Conservation (phyloP, 2,888 invertebrate genomes). For the Villa cingulata region DNA sequence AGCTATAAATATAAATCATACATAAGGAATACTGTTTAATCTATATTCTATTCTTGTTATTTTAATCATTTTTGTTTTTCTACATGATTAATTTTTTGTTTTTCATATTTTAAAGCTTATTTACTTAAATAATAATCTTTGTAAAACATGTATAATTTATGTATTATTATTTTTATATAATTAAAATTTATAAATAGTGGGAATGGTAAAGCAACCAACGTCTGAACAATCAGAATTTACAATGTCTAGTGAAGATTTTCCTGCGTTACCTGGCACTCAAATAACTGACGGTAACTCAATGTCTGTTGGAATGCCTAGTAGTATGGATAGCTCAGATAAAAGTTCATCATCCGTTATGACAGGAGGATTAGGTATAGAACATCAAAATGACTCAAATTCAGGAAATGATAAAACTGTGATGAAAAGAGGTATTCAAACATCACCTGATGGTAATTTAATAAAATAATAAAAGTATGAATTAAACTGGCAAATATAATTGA, state of each 20-base stretch:
- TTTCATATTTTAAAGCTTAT: too few relatives aligned
- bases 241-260: constrained; percentile 99
- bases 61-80: too few relatives aligned
- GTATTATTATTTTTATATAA: background rate
- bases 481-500: background rate
- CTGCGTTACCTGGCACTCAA: constrained; percentile 92
- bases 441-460: constrained; percentile 62
- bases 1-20: too few relatives aligned
- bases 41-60: too few relatives aligned
- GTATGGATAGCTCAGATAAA: constrained; percentile 35
- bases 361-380: constrained; percentile 19
- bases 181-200: constrained; percentile 44
- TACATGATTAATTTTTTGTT: too few relatives aligned
- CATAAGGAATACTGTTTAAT: too few relatives aligned
- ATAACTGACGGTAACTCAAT: constrained; percentile 44
- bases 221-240: constrained; percentile 87
- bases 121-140: too few relatives aligned
- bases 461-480: constrained; percentile 5
- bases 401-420: constrained; percentile 39
- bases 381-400: constrained; percentile 33
- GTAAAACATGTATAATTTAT: constrained; percentile 1
- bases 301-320: constrained; percentile 30
- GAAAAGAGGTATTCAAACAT: constrained; percentile 85
- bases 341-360: constrained; percentile 2
- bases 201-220: constrained; percentile 90